Conservation (phyloP, 1,140 invertebrate genomes). For the Drosophila busckii region DNA sequence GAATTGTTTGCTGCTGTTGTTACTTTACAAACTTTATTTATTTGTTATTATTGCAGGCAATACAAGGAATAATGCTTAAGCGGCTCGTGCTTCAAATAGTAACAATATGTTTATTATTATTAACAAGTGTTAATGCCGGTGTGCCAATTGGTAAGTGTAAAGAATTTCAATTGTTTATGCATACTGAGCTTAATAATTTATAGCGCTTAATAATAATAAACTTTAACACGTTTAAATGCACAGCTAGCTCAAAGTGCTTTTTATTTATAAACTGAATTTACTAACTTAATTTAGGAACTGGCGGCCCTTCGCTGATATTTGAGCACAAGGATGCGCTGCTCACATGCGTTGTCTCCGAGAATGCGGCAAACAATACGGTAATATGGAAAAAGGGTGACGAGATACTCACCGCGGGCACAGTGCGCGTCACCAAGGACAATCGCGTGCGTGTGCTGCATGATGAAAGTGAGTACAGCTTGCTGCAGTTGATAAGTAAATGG, state of each 20-base stretch:
- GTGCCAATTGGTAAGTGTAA: constrained; percentile 76
- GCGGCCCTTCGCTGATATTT: constrained; percentile 79
- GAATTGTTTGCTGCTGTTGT: too few species aligned
- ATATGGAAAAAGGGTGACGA: constrained; percentile 86
- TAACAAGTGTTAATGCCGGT: constrained; percentile 70
- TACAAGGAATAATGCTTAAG: constrained; percentile 74
- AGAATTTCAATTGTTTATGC: too few species aligned
- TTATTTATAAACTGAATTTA: too few species aligned
- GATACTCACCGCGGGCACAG: constrained; percentile 87
- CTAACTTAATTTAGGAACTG: constrained; percentile 55
- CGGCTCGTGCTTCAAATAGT: constrained; percentile 56
- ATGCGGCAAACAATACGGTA: constrained; percentile 83
- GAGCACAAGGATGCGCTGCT: constrained; percentile 87
- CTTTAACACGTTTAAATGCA: too few species aligned
- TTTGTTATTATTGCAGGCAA: constrained; percentile 36
- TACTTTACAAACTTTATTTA: neutral
- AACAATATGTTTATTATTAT: constrained; percentile 71
- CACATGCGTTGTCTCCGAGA: constrained; percentile 87
- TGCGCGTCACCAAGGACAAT: constrained; percentile 85
- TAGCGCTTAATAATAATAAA: too few species aligned
- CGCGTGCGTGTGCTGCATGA: constrained; percentile 87
- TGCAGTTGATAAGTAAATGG: neutral
- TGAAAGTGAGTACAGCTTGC: constrained; percentile 83
- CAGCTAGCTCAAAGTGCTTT: too few species aligned
- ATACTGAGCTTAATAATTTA: too few species aligned